A percentile compares a stretch with the other conserved stretches of the same genome.
phyloP scores from a whole-genome alignment of 2,797 vertebrate species.

The Channallabes apus region DNA sequence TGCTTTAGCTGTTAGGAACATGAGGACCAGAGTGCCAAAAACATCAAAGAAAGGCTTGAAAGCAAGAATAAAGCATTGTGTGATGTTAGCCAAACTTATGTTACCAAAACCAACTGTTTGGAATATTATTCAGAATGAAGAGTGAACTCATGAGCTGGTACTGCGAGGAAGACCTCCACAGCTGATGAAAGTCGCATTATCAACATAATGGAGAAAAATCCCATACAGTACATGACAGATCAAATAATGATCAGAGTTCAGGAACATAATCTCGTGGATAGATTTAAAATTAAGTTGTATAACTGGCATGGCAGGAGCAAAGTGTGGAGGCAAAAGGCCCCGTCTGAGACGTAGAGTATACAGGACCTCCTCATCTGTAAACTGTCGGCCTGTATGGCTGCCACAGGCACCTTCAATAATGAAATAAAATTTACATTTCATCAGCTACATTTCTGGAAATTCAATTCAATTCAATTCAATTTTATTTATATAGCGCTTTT shows the following conservation, averaged over 20 bases:
- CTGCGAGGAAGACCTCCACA: background rate
- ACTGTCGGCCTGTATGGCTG: background rate
- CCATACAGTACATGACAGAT: too few relatives aligned
- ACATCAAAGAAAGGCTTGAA: background rate
- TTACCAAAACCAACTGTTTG: background rate
- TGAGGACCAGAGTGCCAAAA: background rate
- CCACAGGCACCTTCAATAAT: background rate
- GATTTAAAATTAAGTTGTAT: background rate
- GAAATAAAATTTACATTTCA: too few relatives aligned
- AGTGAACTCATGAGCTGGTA: background rate
- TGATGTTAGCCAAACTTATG: background rate
- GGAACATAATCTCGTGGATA: background rate
- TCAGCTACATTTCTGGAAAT: too few relatives aligned
- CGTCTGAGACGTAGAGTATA: background rate
- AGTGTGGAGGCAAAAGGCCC: background rate
- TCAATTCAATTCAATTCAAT: too few relatives aligned
- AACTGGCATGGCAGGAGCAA: background rate
- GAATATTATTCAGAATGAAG: background rate
- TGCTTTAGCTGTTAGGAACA: background rate
- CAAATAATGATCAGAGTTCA: too few relatives aligned
- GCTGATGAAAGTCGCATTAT: background rate
- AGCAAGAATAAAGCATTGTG: background rate
- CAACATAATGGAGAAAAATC: too few relatives aligned
- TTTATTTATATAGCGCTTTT: too few relatives aligned
- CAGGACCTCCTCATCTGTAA: background rate